These are phyloP conservation scores for Dipodomys merriami DNA, from an alignment of 2,113 vertebrate genomes.

Conservation along the genomic window DNA sequence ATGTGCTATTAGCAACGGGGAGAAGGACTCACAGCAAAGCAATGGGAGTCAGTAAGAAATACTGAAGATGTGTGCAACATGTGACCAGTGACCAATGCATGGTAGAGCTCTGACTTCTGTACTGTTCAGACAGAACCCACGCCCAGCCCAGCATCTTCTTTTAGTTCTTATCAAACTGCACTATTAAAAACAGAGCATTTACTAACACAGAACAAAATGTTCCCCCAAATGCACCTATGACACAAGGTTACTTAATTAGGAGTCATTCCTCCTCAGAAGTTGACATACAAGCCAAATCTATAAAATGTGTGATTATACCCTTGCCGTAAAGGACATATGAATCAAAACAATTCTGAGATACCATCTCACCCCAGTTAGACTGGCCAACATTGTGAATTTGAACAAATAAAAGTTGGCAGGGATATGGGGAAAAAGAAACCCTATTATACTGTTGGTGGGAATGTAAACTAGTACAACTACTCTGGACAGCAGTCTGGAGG, in stretches of 20 bases:
- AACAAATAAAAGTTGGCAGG: no score
- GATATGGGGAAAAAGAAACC: no score
- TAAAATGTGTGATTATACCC: not conserved
- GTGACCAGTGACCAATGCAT: not conserved
- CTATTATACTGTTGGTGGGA: no score
- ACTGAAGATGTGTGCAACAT: not conserved
- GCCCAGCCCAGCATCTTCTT: not conserved
- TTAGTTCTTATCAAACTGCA: constrained; percentile 14
- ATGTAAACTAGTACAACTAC: no score
- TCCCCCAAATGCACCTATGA: not conserved
- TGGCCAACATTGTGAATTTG: no score
- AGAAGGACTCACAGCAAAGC: not conserved
- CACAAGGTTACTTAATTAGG: constrained; percentile 16
- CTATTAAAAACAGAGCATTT: constrained; percentile 17
- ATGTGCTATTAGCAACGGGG: not conserved
- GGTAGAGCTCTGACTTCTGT: not conserved
- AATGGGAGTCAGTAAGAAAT: not conserved
- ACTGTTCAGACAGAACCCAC: not conserved
- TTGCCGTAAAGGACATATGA: no score
- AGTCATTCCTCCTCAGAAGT: constrained; percentile 21
- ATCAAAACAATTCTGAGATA: no score
- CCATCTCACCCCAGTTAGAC: no score
- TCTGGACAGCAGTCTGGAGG: no score
- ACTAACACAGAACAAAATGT: constrained; percentile 1
- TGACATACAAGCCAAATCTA: constrained; percentile 22